Percentiles rank a stretch among this genome's conserved stretches.
These are phyloP conservation scores for Pyxicephalus adspersus DNA, from an alignment of 2,113 vertebrate species.

Conservation along the genomic window DNA sequence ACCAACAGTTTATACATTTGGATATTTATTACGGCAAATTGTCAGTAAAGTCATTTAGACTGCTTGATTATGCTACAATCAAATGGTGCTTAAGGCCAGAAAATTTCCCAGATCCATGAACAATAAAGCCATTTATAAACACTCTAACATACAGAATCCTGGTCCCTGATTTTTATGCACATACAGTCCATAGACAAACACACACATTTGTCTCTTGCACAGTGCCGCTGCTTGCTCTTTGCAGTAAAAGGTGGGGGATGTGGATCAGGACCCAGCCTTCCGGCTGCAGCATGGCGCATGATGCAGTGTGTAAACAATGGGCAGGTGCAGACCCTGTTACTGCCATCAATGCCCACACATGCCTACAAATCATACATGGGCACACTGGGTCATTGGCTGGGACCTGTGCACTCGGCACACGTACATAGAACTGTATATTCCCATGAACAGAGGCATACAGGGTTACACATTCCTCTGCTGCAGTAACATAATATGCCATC, in stretches of 20 bases:
- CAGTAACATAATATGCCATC: neutral
- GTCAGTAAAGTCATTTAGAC: too few species aligned
- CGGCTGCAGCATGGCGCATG: constrained; percentile 21
- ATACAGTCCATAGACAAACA: neutral
- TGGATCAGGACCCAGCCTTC: neutral
- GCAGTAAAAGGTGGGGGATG: constrained; percentile 16
- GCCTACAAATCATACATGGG: neutral
- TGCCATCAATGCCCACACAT: neutral
- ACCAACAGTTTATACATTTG: too few species aligned
- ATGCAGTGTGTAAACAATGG: constrained; percentile 42
- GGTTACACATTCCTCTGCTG: neutral
- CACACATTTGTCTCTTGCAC: neutral
- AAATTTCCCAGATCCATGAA: too few species aligned
- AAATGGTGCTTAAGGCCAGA: too few species aligned
- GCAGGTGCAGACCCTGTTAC: neutral
- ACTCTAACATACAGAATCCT: too few species aligned
- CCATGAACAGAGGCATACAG: neutral
- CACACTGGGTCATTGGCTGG: neutral
- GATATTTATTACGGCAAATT: too few species aligned
- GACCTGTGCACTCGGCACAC: neutral
- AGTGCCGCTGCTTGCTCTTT: neutral
- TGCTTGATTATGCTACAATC: too few species aligned
- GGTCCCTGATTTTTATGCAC: too few species aligned
- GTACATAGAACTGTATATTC: neutral
- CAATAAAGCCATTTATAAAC: too few species aligned